Base-by-base conservation (phyloP, 1,140 invertebrate genomes). In the Heterodera schachtii region DNA sequence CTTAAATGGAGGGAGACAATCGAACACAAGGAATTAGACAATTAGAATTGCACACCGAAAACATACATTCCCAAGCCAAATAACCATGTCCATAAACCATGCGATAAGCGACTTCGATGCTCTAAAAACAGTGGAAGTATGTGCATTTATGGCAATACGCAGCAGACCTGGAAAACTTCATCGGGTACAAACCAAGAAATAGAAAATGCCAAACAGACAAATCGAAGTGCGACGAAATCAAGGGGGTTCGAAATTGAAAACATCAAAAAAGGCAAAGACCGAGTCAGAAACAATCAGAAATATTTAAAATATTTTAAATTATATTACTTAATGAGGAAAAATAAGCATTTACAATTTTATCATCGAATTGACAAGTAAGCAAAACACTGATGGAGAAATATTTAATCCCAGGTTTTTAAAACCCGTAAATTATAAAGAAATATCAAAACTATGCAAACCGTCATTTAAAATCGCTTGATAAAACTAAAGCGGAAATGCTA, bases 111-210 rank as follows among this genome's bases (percentile, higher is more conserved):
- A 85, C 84, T 82, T 84, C 83, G n/a, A 79, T 78, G 57, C 83
- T 85, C 83, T 84, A 71, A 79, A 80, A 47, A 9, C 21, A 80
- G 5, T 21, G 16, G 41, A 60, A 60, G 69, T 13, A 70, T 47
- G 47, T 9, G 43, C 43, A n/a, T 8, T 21, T 43, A 46, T 52
- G 13, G n/a, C 9, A 52, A 46, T 31, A 31, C 4, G 49, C 19
- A 43, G n/a, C n/a, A 73, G 49, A 80, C 83, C 78, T 84, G 83
- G 76, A 85, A 84, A 69, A 57, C 49, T 73, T 84, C 83, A 83
- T 84, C 83, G 4, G 83, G 83, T 66, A 85, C 83, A 76, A 84
- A 84, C 83, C 83, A 85, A 49, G 83, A 81, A 31, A 16, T 46
- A 0, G 75, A 74, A 21, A 81, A 86, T 31, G 81, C 31, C 57